Evolutionary conservation across 1,140 invertebrate species (phyloP).

Genomic region (Varroa destructor): DNA sequence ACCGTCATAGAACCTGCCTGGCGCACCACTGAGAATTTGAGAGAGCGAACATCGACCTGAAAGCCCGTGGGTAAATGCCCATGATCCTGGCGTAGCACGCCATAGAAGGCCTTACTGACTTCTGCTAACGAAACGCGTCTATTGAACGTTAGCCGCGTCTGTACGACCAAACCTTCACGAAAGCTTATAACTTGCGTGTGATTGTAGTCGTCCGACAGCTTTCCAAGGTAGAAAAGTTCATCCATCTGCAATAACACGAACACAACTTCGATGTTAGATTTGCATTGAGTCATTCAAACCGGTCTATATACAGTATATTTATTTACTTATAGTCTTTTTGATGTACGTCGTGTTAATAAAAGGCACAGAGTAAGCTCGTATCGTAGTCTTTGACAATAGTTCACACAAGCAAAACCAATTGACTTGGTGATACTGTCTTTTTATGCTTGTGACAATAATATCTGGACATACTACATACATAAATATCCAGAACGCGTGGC

Average conservation of each 20-base stretch:
- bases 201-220: slow-evolving; percentile 27
- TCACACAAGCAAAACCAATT: no score
- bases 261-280: not conserved
- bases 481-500: no score
- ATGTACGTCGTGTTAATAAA: no score
- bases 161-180: slow-evolving; percentile 13
- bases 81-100: slow-evolving; percentile 16
- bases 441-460: no score
- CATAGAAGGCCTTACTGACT: slow-evolving; percentile 8
- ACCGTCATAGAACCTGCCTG: not conserved
- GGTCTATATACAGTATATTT: no score
- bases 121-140: slow-evolving; percentile 15
- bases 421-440: no score
- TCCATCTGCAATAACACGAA: slow-evolving; percentile 20
- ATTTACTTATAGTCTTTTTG: no score
- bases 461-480: no score
- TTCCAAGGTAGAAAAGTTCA: slow-evolving; percentile 22
- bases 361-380: no score
- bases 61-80: slow-evolving; percentile 23
- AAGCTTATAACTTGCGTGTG: slow-evolving; percentile 23
- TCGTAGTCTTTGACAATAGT: no score
- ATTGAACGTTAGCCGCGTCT: slow-evolving; percentile 23
- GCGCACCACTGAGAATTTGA: slow-evolving; percentile 19
- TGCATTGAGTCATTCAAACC: no score
- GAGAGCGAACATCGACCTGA: slow-evolving; percentile 18